Base-by-base conservation (phyloP, 2,797 vertebrate genomes). In the Hoplostethus mediterraneus region DNA sequence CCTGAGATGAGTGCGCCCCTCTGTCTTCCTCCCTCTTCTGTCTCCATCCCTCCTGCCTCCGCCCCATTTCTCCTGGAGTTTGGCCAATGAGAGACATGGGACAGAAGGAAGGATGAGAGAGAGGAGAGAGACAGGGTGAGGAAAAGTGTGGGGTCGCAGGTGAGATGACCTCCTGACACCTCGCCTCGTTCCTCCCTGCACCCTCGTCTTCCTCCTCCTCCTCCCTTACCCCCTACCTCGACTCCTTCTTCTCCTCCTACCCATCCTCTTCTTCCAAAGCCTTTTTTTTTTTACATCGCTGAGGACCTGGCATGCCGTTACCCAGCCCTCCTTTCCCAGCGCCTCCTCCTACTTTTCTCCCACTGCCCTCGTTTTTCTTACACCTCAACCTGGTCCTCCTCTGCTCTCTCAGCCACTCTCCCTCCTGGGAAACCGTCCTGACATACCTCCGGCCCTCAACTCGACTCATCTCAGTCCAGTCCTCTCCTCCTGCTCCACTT, bases 81-180 rank as follows among this genome's bases (percentile, higher is more conserved):
- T 53, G 61, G 21, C 21, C 21, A 21, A 21, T 21, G 1, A 21
- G 21, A 21, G 21, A 14, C 11, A 57, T 28, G 44, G 40, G 14
- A 21, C 21, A 21, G 21, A 25, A 10, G 44, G 9, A 60, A 33
- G 25, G 28, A 59, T 60, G 17, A 52, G 49, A 40, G 73, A 61
- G 33, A 62, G 36, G 21, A 6, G 58, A 6, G 58, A 21, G 21
- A 21, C 21, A 21, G 21, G 21, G 21, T 21, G 21, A 21, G 21
- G 21, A 21, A 21, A 21, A 21, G 21, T 21, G 21, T 21, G 21
- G 21, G 21, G 21, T 21, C 1, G 21, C 21, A 21, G 21, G 21
- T 21, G 72, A 61, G 31, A 30, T 17, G 14, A 48, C 21, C 33
- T 65, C 6, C 33, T 11, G 14, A 25, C 2, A 10, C 25, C 14